Base-by-base conservation (phyloP, 2,888 invertebrate genomes). In the Odiellus spinosus region DNA sequence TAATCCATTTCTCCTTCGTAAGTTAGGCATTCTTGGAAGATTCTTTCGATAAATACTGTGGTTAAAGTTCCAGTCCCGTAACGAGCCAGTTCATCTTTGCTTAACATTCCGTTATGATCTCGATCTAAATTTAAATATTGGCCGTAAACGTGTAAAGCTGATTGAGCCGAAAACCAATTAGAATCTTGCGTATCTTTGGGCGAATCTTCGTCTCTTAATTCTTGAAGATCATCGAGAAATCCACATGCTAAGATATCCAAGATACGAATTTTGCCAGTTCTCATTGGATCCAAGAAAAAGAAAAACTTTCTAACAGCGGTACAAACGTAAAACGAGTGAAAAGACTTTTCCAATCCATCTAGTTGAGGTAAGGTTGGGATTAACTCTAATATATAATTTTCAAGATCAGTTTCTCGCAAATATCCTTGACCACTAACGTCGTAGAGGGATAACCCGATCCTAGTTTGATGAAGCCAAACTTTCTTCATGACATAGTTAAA, bases 401-500 rank as follows among this genome's bases (percentile, higher is more conserved):
- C 93, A 58, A 96, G 69, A 63, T 95, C 91, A 55, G 80, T 77
- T 69, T 88, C 88, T 49, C 81, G 75, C 6, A 90, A 72, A 61
- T 81, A 88, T 12, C 90, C 90, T 63, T 88, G 86, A 0, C 95
- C 95, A 1, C 83, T 80, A 42, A 82, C 81, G 66, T 96, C 95
- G 64, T 93, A 93, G 32, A 93, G 70, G 0, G 90, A 87, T 19
- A 95, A 71, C 0, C 91, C 90, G 47, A 95, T 87, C 61, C 93
- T 73, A 0, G 91, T 91, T 68, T 95, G 91, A 61, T 87, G 84
- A 41, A 90, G 69, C 91, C 93, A 95, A 6, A 90, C 86, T 62
- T 91, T 82, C 12, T 87, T 73, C 88, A 91, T 87, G 1, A 88
- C 82, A 62, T 93, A 95, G 67, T 91, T 93, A 66, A 91, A 93